Evolutionary conservation across 2,888 invertebrate species (phyloP).

Genomic region (Trissolcus japonicus): DNA sequence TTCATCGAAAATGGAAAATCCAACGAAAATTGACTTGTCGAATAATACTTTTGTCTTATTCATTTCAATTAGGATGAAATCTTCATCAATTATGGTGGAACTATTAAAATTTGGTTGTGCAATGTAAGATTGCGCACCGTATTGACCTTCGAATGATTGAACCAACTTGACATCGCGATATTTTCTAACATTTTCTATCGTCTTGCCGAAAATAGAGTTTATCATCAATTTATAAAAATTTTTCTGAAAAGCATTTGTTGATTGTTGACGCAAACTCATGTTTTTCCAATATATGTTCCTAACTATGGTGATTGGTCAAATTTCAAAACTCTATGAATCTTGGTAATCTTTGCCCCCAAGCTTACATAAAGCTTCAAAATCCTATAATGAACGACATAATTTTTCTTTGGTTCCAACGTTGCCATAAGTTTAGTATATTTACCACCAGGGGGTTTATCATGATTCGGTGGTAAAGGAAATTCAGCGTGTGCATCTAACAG

Average conservation of each 20-base stretch:
- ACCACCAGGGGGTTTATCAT: too few species aligned
- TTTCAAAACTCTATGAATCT: constrained; percentile 5
- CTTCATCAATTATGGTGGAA: background rate
- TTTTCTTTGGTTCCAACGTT: background rate
- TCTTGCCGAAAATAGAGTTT: constrained; percentile 54
- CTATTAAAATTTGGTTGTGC: constrained; percentile 15
- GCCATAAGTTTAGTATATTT: too few species aligned
- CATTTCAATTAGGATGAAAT: constrained; percentile 29
- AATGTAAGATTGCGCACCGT: constrained; percentile 33
- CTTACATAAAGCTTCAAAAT: constrained; percentile 5
- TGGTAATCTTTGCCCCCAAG: constrained; percentile 3
- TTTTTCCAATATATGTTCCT: constrained; percentile 7
- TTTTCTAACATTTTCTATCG: constrained; percentile 73
- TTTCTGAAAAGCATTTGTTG: constrained; percentile 3
- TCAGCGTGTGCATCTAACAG: constrained; percentile 1
- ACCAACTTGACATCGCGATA: constrained; percentile 66
- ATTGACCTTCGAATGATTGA: constrained; percentile 40
- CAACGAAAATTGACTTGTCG: constrained; percentile 48
- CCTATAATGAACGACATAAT: constrained; percentile 20
- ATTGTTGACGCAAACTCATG: background rate
- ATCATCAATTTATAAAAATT: constrained; percentile 33
- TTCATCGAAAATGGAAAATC: constrained; percentile 20
- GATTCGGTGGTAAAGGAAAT: too few species aligned
- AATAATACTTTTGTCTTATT: constrained; percentile 17
- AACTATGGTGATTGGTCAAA: constrained; percentile 9